Conservation (phyloP, 2,113 vertebrate genomes). For the Paracanthobrama guichenoti region DNA sequence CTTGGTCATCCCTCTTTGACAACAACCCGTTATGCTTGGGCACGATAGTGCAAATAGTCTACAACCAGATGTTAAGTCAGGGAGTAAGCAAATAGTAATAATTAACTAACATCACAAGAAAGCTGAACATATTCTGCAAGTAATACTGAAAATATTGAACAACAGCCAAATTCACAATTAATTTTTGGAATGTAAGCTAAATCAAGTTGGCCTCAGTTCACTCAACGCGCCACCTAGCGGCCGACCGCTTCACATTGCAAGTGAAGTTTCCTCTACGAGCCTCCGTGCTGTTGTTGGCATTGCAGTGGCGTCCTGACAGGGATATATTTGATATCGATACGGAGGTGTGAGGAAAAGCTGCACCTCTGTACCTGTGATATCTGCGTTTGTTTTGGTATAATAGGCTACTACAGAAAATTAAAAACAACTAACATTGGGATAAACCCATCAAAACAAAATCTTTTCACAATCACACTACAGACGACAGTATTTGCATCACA, state of each 20-base stretch:
- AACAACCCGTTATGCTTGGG: neutral
- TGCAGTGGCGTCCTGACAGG: conserved; percentile 39
- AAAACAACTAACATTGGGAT: neutral
- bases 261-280: neutral
- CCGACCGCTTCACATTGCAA: neutral
- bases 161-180: neutral
- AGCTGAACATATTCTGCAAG: neutral
- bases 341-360: conserved; percentile 15
- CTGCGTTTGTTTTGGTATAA: neutral
- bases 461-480: neutral
- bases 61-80: neutral
- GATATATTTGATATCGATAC: conserved; percentile 11
- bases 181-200: neutral
- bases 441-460: neutral
- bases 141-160: neutral
- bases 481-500: conserved; percentile 41
- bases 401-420: neutral
- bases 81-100: neutral
- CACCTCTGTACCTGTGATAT: neutral
- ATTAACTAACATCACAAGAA: neutral
- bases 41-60: neutral
- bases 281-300: conserved; percentile 20
- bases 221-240: conserved; percentile 49
- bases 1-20: neutral
- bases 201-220: neutral